Percentiles rank a stretch among this genome's conserved stretches.
Evolutionary conservation across 2,888 invertebrate species (phyloP).

Genomic region (Mimumesa dahlbomi): DNA sequence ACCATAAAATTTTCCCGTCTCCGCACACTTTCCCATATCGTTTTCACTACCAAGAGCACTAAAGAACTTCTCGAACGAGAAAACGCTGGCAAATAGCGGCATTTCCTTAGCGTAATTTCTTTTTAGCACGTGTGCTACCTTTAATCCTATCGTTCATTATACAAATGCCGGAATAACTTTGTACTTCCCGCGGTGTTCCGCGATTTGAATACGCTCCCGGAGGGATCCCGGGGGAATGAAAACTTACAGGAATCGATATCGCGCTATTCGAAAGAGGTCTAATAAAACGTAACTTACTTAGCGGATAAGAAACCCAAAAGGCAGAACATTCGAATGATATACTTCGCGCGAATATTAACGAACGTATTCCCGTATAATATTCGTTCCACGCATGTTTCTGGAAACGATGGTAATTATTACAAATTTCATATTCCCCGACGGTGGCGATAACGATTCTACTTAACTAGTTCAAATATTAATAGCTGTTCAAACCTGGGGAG

Average conservation of each 20-base stretch:
- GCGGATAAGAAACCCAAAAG: slow-evolving; percentile 29
- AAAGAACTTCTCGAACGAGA: neutral
- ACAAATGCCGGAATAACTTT: slow-evolving; percentile 18
- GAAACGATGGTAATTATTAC: too few species aligned
- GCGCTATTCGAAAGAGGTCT: slow-evolving; percentile 20
- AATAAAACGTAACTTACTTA: slow-evolving; percentile 25
- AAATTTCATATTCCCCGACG: too few species aligned
- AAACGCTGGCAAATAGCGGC: slow-evolving; percentile 2
- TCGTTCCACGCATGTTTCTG: too few species aligned
- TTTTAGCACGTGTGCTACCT: neutral
- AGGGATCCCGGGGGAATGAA: slow-evolving; percentile 23
- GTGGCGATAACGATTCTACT: too few species aligned
- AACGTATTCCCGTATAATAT: too few species aligned
- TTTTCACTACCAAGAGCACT: too few species aligned
- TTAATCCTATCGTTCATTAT: slow-evolving; percentile 1
- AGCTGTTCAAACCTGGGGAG: too few species aligned
- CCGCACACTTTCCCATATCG: too few species aligned
- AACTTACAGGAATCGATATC: slow-evolving; percentile 49
- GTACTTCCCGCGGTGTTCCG: slow-evolving; percentile 27
- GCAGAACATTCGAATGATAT: too few species aligned
- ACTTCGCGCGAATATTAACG: too few species aligned
- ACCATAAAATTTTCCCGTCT: too few species aligned
- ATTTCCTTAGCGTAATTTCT: slow-evolving; percentile 9
- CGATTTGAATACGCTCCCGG: slow-evolving; percentile 45
- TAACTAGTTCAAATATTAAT: too few species aligned